These are phyloP conservation scores for Melanocharis versteri DNA, from an alignment of 2,113 vertebrate genomes.

Conservation along the genomic window DNA sequence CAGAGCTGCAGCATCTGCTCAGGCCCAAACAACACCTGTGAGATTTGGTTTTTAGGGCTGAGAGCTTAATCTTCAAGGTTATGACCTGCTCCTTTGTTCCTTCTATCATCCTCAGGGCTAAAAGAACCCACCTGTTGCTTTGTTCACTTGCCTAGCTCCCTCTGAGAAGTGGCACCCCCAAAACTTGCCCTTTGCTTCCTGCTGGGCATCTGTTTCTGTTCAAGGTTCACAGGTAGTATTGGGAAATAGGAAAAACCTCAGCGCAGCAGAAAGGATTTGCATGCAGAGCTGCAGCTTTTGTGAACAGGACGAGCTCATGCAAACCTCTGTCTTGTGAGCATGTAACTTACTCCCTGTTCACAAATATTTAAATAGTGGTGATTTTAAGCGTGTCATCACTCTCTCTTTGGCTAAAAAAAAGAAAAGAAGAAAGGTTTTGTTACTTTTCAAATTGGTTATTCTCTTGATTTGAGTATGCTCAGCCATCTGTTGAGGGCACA, in stretches of 20 bases:
- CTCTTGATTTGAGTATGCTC: neutral
- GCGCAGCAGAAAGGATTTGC: neutral
- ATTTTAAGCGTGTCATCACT: neutral
- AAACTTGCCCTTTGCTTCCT: neutral
- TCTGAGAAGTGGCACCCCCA: neutral
- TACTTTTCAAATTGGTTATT: neutral
- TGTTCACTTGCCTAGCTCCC: neutral
- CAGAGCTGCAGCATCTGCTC: neutral
- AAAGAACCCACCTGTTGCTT: neutral
- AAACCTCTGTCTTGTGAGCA: neutral
- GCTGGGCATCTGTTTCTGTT: neutral
- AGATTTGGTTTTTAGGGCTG: neutral
- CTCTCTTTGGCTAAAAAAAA: neutral
- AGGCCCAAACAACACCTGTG: neutral
- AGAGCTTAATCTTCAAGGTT: neutral
- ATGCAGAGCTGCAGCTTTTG: neutral
- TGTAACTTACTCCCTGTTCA: neutral
- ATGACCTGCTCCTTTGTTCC: neutral
- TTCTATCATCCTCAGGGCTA: neutral
- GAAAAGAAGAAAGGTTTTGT: neutral
- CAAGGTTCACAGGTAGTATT: neutral
- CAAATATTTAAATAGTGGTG: neutral
- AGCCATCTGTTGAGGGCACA: conserved; percentile 37
- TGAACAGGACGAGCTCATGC: neutral
- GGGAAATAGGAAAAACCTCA: neutral